These are phyloP conservation scores for Archaeoteleia sp. DNA, from an alignment of 2,888 invertebrate species.

Conservation along the genomic window DNA sequence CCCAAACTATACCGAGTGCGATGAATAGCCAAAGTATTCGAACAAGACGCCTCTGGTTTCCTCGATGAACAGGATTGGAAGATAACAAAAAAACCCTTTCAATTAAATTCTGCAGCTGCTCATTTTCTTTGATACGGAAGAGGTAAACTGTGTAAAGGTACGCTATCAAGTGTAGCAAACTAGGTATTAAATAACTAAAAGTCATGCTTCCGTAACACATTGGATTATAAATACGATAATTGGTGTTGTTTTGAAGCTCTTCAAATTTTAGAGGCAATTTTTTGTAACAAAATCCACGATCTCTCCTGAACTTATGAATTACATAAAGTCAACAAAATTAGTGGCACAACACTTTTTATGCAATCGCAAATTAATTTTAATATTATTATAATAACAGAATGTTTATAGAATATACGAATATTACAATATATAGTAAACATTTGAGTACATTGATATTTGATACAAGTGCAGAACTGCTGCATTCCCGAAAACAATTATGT, in stretches of 20 bases:
- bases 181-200: constrained; percentile 85
- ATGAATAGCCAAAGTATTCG: constrained; percentile 85
- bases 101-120: constrained; percentile 88
- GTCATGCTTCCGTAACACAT: constrained; percentile 83
- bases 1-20: constrained; percentile 81
- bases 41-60: constrained; percentile 83
- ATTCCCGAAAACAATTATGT: too few species aligned
- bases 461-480: too few species aligned
- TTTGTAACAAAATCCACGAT: constrained; percentile 83
- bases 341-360: too few species aligned
- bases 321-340: too few species aligned
- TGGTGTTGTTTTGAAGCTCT: constrained; percentile 55
- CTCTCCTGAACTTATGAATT: constrained; percentile 79
- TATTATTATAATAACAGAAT: too few species aligned
- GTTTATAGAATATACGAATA: too few species aligned
- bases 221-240: constrained; percentile 77
- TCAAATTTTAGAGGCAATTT: constrained; percentile 57
- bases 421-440: too few species aligned
- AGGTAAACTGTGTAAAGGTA: constrained; percentile 85
- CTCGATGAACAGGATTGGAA: constrained; percentile 80
- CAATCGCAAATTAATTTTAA: too few species aligned
- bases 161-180: constrained; percentile 82
- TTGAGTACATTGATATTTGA: too few species aligned
- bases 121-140: constrained; percentile 86
- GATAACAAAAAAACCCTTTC: constrained; percentile 87